These are phyloP conservation scores for Tympanuchus pallidicinctus DNA, from an alignment of 2,113 vertebrate genomes.

Conservation along the genomic window DNA sequence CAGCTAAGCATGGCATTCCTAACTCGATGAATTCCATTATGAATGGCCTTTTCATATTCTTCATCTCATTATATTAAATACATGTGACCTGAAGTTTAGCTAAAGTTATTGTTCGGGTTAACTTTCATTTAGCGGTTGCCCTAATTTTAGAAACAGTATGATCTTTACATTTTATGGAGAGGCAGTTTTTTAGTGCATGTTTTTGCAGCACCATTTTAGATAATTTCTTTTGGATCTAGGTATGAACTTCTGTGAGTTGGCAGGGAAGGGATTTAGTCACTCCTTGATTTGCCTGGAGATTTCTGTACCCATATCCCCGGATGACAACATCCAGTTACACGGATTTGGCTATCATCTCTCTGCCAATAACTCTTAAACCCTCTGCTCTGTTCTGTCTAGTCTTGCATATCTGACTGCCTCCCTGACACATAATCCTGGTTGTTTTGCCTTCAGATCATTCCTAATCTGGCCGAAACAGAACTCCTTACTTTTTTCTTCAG, in stretches of 20 bases:
- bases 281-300: constrained; percentile 56
- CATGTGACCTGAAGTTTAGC: constrained; percentile 75
- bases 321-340: constrained; percentile 51
- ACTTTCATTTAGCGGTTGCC: constrained; percentile 74
- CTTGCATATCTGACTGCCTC: constrained; percentile 52
- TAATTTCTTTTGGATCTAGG: constrained; percentile 28
- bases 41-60: constrained; percentile 78
- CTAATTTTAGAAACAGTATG: constrained; percentile 74
- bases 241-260: constrained; percentile 18
- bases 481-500: constrained; percentile 33
- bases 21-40: constrained; percentile 75
- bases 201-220: constrained; percentile 59
- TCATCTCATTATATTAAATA: constrained; percentile 76
- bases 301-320: constrained; percentile 11
- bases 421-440: constrained; percentile 52
- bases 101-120: constrained; percentile 77
- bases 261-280: constrained; percentile 44
- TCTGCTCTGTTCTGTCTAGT: constrained; percentile 36
- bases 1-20: constrained; percentile 75
- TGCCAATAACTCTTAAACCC: constrained; percentile 64
- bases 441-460: constrained; percentile 60
- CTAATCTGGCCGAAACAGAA: constrained; percentile 65
- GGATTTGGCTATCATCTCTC: constrained; percentile 46
- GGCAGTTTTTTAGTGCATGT: constrained; percentile 30
- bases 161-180: constrained; percentile 74